Evolutionary conservation across 2,113 vertebrate genomes (phyloP).

Genomic region (Lipotes vexillifer): DNA sequence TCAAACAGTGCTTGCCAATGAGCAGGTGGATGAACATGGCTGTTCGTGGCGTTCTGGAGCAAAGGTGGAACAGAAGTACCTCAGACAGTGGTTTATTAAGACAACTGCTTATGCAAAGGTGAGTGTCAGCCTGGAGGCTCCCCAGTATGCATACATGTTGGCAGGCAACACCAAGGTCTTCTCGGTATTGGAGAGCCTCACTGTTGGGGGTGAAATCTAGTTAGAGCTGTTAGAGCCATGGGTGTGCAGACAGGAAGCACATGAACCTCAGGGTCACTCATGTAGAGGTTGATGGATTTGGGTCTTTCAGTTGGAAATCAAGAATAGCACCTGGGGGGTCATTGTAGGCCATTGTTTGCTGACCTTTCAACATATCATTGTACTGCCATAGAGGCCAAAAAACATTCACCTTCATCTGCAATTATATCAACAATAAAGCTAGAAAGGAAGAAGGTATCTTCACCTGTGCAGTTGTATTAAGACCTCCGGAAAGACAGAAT

Average conservation of each 20-base stretch:
- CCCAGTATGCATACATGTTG: accelerated
- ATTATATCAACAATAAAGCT: not conserved
- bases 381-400: not conserved
- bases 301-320: not conserved
- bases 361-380: not conserved
- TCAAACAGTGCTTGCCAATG: conserved; percentile 95
- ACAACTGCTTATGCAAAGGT: conserved; percentile 95
- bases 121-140: not conserved
- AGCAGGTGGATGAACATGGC: conserved; percentile 96
- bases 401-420: not conserved
- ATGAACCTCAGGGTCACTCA: not conserved
- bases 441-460: not conserved
- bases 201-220: not conserved
- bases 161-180: not conserved
- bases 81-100: conserved; percentile 97
- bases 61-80: conserved; percentile 93
- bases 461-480: not conserved
- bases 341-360: not conserved
- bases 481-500: not conserved
- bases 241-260: not conserved
- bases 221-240: not conserved
- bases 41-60: conserved; percentile 96
- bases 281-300: not conserved
- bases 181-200: too few species aligned
- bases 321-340: not conserved